phyloP scores from a whole-genome alignment of 2,797 vertebrate genomes.

The Psittacula echo region DNA sequence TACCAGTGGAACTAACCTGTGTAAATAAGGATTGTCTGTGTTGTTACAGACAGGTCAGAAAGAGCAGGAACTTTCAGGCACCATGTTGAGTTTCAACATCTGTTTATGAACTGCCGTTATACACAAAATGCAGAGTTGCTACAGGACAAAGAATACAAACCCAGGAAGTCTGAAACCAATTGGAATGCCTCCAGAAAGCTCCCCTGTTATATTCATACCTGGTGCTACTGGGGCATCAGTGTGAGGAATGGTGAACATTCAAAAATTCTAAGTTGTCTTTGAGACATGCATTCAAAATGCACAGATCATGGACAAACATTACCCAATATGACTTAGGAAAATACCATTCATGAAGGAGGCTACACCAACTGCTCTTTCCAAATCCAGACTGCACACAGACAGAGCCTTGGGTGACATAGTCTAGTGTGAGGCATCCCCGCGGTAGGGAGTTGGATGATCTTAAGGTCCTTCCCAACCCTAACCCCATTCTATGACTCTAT shows the following conservation, averaged over 20 bases:
- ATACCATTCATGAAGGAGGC: background rate
- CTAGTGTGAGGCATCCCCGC: background rate
- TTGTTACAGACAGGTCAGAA: slow-evolving; percentile 19
- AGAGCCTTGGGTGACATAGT: background rate
- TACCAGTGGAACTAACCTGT: background rate
- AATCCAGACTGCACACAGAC: background rate
- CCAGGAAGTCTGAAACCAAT: background rate
- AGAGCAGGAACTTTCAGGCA: slow-evolving; percentile 31
- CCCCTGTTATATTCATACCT: background rate
- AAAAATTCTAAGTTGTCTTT: background rate
- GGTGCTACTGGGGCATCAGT: background rate
- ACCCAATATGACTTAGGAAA: background rate
- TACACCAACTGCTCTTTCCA: background rate
- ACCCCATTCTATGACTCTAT: background rate
- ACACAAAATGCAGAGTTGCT: slow-evolving; percentile 33
- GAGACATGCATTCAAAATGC: background rate
- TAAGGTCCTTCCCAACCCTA: background rate
- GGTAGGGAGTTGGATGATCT: background rate
- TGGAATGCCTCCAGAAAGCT: background rate
- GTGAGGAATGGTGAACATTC: background rate
- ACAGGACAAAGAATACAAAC: background rate
- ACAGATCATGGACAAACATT: background rate
- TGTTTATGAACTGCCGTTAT: slow-evolving; percentile 35
- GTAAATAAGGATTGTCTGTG: slow-evolving; percentile 2
- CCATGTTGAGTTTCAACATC: background rate